Conservation (phyloP, 2,888 invertebrate genomes). For the Catocala nupta region DNA sequence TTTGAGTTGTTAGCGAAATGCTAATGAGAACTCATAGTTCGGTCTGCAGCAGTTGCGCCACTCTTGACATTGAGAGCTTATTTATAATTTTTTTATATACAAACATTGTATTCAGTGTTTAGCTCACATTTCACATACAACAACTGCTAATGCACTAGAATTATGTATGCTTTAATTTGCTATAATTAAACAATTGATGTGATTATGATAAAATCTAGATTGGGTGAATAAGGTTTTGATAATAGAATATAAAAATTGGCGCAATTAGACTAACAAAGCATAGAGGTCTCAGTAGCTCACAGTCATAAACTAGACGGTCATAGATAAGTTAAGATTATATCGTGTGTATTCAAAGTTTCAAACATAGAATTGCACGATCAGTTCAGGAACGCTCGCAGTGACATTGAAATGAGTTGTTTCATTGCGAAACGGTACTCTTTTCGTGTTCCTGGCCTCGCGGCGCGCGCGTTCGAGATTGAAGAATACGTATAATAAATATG, state of each 20-base stretch:
- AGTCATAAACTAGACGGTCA: background rate
- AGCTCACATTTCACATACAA: slow-evolving; percentile 30
- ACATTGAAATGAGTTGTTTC: slow-evolving; percentile 81
- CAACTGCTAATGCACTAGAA: slow-evolving; percentile 17
- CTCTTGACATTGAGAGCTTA: slow-evolving; percentile 58
- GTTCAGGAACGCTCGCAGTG: slow-evolving; percentile 72
- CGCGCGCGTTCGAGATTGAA: slow-evolving; percentile 79
- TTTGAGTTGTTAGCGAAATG: slow-evolving; percentile 51
- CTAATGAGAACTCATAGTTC: slow-evolving; percentile 51
- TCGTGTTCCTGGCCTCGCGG: slow-evolving; percentile 76
- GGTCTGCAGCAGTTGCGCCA: slow-evolving; percentile 57
- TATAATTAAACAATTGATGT: slow-evolving; percentile 18
- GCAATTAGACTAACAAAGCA: slow-evolving; percentile 18
- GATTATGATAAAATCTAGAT: slow-evolving; percentile 29
- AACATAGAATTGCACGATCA: slow-evolving; percentile 35
- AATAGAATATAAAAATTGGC: slow-evolving; percentile 18
- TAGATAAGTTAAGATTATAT: background rate
- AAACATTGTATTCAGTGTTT: slow-evolving; percentile 23
- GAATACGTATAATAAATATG: slow-evolving; percentile 86
- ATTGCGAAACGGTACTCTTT: slow-evolving; percentile 85
- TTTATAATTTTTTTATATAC: slow-evolving; percentile 45
- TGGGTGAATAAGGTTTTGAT: slow-evolving; percentile 27
- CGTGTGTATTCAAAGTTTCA: slow-evolving; percentile 7
- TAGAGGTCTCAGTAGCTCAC: slow-evolving; percentile 17
- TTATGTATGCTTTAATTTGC: slow-evolving; percentile 13